Evolutionary conservation across 2,113 vertebrate species (phyloP).

Genomic region (Physeter macrocephalus): DNA sequence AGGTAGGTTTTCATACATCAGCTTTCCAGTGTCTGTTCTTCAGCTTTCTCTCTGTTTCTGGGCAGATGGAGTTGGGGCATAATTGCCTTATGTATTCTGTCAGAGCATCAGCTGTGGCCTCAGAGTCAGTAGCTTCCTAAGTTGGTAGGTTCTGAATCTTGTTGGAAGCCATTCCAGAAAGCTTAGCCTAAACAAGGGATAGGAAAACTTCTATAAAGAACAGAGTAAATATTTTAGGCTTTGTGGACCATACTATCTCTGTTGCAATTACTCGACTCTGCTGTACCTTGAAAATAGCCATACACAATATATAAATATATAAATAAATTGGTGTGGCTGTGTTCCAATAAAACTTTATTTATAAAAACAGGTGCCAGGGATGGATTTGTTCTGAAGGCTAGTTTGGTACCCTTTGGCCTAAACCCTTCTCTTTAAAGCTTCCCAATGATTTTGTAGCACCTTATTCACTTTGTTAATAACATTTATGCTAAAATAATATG

Average conservation of each 20-base stretch:
- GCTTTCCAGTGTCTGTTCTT: not conserved
- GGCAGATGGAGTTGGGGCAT: rapidly evolving
- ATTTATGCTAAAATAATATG: not conserved
- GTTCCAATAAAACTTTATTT: not conserved
- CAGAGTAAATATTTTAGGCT: not conserved
- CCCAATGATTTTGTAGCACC: not conserved
- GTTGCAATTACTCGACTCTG: not conserved
- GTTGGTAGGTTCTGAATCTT: not conserved
- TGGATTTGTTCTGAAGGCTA: not conserved
- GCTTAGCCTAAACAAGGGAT: not conserved
- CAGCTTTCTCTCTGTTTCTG: not conserved
- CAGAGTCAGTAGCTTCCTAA: not conserved
- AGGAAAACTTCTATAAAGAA: not conserved
- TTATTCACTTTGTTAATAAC: not conserved
- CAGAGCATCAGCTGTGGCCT: not conserved
- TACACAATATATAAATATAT: not conserved
- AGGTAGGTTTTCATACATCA: not conserved
- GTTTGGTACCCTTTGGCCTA: not conserved
- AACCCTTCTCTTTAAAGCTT: not conserved
- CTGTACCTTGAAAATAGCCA: not conserved
- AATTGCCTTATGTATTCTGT: not conserved
- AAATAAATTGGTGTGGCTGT: not conserved
- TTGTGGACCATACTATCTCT: not conserved
- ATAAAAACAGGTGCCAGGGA: not conserved
- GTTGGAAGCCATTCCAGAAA: not conserved